phyloP scores from a whole-genome alignment of 2,797 vertebrate species.

The Pseudocheirus occidentalis region DNA sequence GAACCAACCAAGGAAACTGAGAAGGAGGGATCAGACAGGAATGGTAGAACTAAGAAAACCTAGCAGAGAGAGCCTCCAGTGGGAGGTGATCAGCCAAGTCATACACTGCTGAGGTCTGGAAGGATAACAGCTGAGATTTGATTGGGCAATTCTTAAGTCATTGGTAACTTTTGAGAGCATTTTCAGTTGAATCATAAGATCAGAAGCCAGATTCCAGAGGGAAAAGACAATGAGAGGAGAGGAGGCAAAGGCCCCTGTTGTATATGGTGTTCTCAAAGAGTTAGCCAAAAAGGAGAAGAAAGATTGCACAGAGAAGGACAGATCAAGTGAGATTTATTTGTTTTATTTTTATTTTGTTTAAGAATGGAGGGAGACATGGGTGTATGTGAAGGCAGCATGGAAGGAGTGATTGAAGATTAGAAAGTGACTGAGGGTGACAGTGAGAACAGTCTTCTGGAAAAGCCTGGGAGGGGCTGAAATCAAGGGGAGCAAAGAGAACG shows the following conservation, averaged over 20 bases:
- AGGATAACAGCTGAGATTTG: not conserved
- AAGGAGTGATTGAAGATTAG: not conserved
- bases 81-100: not conserved
- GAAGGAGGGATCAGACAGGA: not conserved
- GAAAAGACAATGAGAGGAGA: not conserved
- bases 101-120: not conserved
- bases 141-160: not conserved
- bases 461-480: not conserved
- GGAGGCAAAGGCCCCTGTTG: not conserved
- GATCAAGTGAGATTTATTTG: not conserved
- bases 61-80: not conserved
- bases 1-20: not conserved
- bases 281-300: not conserved
- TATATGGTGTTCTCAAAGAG: not conserved
- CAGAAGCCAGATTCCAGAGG: not conserved
- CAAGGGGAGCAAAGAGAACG: not conserved
- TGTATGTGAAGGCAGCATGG: not conserved
- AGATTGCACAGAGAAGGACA: not conserved
- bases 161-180: not conserved
- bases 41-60: not conserved
- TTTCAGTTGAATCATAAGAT: not conserved
- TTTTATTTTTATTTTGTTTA: not conserved
- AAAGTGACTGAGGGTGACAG: not conserved
- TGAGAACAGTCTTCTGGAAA: not conserved
- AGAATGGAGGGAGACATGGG: not conserved